Evolutionary conservation across 2,888 invertebrate genomes (phyloP).

Genomic region (Hyposoter dolosus): DNA sequence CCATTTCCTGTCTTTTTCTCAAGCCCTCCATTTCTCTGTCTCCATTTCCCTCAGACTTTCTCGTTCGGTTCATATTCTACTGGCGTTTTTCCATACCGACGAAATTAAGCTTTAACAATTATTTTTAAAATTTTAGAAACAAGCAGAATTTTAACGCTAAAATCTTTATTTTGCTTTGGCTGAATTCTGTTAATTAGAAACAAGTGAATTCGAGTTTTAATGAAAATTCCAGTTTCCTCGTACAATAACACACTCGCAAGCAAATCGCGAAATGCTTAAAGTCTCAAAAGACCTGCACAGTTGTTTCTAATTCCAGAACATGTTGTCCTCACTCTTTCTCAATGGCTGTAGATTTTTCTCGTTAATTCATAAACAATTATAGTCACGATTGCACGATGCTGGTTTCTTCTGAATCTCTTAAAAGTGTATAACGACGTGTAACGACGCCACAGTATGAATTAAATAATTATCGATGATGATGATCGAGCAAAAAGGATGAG

Average conservation of each 20-base stretch:
- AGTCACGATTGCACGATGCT: too few relatives aligned
- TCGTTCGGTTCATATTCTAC: not conserved
- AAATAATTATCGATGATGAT: not conserved
- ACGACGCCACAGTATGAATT: too few relatives aligned
- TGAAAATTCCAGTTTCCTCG: not conserved
- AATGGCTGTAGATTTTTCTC: too few relatives aligned
- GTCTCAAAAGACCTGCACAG: too few relatives aligned
- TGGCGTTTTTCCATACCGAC: not conserved
- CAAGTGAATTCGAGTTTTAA: not conserved
- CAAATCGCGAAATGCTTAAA: too few relatives aligned
- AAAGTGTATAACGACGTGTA: too few relatives aligned
- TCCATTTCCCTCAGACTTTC: conserved; percentile 25
- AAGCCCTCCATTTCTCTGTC: conserved; percentile 3
- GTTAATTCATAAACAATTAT: too few relatives aligned
- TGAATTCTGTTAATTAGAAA: not conserved
- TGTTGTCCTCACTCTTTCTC: too few relatives aligned
- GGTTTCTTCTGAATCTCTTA: too few relatives aligned
- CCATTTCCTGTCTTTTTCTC: not conserved
- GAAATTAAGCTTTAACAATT: not conserved
- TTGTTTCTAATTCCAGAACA: too few relatives aligned
- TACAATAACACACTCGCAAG: too few relatives aligned
- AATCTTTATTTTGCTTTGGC: not conserved
- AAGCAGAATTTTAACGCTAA: not conserved
- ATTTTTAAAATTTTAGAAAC: not conserved
- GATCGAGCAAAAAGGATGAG: not conserved